Conservation (phyloP, 2,888 invertebrate species). For the Glaucopsyche alexis region DNA sequence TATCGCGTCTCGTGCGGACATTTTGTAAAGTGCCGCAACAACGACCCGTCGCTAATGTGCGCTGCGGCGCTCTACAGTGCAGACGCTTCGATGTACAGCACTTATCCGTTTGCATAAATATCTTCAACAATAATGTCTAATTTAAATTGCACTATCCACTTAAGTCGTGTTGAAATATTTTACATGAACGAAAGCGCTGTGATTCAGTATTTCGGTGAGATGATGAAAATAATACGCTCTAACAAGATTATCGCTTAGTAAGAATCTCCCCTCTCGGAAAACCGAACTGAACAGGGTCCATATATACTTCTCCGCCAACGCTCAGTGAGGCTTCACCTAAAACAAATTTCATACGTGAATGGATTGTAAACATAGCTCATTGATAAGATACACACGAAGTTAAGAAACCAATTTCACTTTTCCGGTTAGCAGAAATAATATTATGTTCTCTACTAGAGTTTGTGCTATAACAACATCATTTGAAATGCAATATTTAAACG, state of each 20-base stretch:
- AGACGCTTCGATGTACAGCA: conserved; percentile 58
- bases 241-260: conserved; percentile 29
- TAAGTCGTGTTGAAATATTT: conserved; percentile 20
- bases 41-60: conserved; percentile 53
- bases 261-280: conserved; percentile 33
- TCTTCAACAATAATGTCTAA: conserved; percentile 6
- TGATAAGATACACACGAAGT: conserved; percentile 25
- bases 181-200: conserved; percentile 29
- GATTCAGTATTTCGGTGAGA: conserved; percentile 25
- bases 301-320: conserved; percentile 50
- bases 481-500: background rate
- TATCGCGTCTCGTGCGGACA: conserved; percentile 78
- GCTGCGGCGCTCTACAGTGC: conserved; percentile 54
- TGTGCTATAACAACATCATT: background rate
- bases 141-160: conserved; percentile 29
- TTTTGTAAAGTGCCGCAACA: conserved; percentile 77
- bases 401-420: conserved; percentile 13
- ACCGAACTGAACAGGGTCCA: conserved; percentile 36
- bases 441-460: conserved; percentile 6
- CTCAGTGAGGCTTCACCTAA: conserved; percentile 75
- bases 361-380: conserved; percentile 5
- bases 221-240: conserved; percentile 30
- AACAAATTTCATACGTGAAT: conserved; percentile 33
- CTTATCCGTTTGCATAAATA: conserved; percentile 53
- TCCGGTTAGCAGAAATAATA: background rate